Base-by-base conservation (phyloP, 2,888 invertebrate genomes). In the Ormyrus nitidulus region DNA sequence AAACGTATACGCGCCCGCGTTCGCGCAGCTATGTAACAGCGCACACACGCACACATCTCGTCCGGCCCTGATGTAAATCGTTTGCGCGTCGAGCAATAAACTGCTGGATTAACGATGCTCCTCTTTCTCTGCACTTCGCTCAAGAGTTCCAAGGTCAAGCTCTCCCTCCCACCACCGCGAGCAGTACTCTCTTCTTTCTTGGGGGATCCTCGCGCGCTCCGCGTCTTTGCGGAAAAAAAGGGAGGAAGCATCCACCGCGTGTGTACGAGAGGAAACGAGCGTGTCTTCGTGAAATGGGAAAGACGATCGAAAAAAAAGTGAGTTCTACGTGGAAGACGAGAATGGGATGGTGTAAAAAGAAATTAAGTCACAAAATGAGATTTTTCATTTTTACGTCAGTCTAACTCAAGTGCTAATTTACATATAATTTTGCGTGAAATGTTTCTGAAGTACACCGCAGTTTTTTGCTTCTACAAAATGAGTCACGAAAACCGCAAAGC, bases 91-190 rank as follows among this genome's bases (percentile, higher is more conserved):
- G 44, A 1, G 56, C 62, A 69, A 56, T 73, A 69, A 73, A 73
- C 54, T 56, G 72, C 44, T 49, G 72, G 78, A 78, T 78, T 78
- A 78, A 78, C 78, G 73, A 78, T 69, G 62, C 68, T 46, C 73
- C 34, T 58, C 58, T 61, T 10, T 49, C 19, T 62, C 34, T 51
- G n/a, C 59, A n/a, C 49, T 56, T 65, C 77, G 62, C 46, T 68
- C 10, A 34, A 53, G 2, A 44, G 44, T 77, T 64, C 65, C 73
- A 72, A 72, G 78, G 78, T 73, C 78, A 61, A 44, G 59, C 13
- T 53, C 44, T 13, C 34, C 19, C 5, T 9, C 51, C 49, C 48
- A 8, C 65, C 2, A 19, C 19, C 19, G 19, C 19, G 19, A 19
- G 19, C 19, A 2, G 19, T 19, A n/a, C 59, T 49, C 9, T 9